Conservation (phyloP, 37 sponge, comb jelly and placozoan genomes). For the Ephydatia muelleri region DNA sequence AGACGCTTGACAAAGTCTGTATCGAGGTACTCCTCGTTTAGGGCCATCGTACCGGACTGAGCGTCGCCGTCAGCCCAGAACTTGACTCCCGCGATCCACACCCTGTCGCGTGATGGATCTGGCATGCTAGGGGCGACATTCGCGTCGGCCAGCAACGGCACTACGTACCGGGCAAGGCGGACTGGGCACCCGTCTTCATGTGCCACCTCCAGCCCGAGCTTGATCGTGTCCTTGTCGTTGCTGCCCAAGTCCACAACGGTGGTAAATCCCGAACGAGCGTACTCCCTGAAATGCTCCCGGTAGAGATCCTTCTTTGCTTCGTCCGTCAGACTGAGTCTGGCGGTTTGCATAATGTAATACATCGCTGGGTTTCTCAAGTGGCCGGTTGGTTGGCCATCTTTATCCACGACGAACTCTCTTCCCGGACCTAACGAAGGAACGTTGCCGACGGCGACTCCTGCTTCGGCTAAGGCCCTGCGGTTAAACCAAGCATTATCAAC, state of each 20-base stretch:
- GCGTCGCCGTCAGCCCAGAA: constrained; percentile 68
- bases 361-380: constrained; percentile 35
- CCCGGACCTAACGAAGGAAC: constrained; percentile 14
- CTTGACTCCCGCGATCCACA: constrained; percentile 11
- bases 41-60: constrained; percentile 48
- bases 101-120: background rate
- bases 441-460: constrained; percentile 15
- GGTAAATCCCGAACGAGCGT: constrained; percentile 52
- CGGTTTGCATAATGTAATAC: background rate
- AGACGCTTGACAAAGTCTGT: constrained; percentile 36
- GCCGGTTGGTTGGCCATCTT: constrained; percentile 50
- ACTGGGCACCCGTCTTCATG: background rate
- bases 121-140: background rate
- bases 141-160: background rate
- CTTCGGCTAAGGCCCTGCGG: constrained; percentile 37
- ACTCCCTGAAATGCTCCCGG: constrained; percentile 19
- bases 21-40: constrained; percentile 43
- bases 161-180: background rate
- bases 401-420: constrained; percentile 13
- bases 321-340: background rate
- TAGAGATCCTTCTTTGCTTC: constrained; percentile 21
- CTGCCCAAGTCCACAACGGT: constrained; percentile 64
- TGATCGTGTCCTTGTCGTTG: background rate
- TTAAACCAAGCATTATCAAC: constrained; percentile 54
- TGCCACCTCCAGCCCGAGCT: background rate